A percentile compares a stretch with the other conserved stretches of the same genome.
phyloP scores from a whole-genome alignment of 2,888 invertebrate genomes.

The Gastracanthus pulcherrimus region DNA sequence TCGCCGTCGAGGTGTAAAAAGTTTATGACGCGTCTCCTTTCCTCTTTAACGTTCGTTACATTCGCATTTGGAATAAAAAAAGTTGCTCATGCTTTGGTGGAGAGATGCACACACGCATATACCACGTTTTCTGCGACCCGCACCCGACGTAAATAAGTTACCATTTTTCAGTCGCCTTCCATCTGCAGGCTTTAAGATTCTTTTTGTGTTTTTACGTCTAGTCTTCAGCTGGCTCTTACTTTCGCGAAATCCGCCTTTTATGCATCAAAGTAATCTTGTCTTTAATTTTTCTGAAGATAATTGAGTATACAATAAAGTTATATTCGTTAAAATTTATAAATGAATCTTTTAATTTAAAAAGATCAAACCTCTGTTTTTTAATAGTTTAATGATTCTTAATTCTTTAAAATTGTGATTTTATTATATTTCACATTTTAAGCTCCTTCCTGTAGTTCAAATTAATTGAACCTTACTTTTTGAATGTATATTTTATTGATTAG shows the following conservation, averaged over 20 bases:
- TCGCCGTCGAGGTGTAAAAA: slow-evolving; percentile 15
- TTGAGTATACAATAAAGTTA: background rate
- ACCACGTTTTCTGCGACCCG: background rate
- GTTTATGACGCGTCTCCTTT: slow-evolving; percentile 13
- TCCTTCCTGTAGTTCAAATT: too few species aligned
- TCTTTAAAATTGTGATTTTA: too few species aligned
- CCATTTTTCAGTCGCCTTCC: slow-evolving; percentile 44
- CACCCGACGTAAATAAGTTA: slow-evolving; percentile 48
- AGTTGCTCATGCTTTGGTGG: background rate
- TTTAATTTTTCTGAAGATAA: slow-evolving; percentile 18
- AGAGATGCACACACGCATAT: too few species aligned
- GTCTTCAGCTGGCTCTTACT: slow-evolving; percentile 3
- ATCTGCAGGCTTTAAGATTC: slow-evolving; percentile 50
- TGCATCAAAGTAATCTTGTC: slow-evolving; percentile 53
- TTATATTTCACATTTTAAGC: too few species aligned
- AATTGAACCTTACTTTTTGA: too few species aligned
- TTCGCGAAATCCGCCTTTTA: slow-evolving; percentile 5
- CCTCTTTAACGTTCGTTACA: slow-evolving; percentile 19
- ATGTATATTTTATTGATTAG: too few species aligned
- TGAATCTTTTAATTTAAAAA: too few species aligned
- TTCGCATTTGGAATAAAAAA: background rate
- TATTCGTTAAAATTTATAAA: too few species aligned
- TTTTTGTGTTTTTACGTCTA: slow-evolving; percentile 65
- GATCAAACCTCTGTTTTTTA: too few species aligned
- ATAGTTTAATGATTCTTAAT: too few species aligned